Percentiles rank a stretch among this genome's conserved stretches.
Evolutionary conservation across 2,888 invertebrate genomes (phyloP).

Genomic region (Agriotes lineatus): DNA sequence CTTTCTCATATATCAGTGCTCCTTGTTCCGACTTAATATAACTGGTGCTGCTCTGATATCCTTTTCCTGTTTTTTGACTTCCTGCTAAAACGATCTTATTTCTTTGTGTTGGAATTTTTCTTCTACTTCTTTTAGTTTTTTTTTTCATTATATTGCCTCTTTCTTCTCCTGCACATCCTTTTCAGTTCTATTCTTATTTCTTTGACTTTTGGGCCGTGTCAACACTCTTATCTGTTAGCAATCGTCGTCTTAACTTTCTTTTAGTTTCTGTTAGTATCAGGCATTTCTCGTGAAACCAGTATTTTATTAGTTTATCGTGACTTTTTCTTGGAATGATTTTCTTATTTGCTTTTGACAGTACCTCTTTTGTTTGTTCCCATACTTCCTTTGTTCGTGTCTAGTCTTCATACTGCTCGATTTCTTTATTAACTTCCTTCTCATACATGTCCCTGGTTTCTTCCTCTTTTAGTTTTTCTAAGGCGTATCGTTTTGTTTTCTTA

Average conservation of each 20-base stretch:
- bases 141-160: not conserved
- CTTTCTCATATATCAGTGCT: too few relatives aligned
- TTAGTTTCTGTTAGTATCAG: not conserved
- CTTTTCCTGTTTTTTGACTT: too few relatives aligned
- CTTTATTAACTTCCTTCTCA: constrained; percentile 1
- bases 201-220: not conserved
- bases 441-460: not conserved
- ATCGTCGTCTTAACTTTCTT: not conserved
- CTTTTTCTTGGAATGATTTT: not conserved
- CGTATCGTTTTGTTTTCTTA: too few relatives aligned
- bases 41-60: too few relatives aligned
- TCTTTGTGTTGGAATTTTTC: not conserved
- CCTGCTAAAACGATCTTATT: too few relatives aligned
- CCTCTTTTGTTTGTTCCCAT: not conserved
- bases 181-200: not conserved
- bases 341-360: not conserved
- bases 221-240: not conserved
- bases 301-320: not conserved
- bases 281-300: not conserved
- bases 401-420: not conserved
- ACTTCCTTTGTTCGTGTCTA: not conserved
- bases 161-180: not conserved
- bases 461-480: not conserved
- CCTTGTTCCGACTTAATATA: too few relatives aligned
- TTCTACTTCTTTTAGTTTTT: not conserved